Base-by-base conservation (phyloP, 92 coral and sea anemone genomes). In the Umimayanthus chanpuru region DNA sequence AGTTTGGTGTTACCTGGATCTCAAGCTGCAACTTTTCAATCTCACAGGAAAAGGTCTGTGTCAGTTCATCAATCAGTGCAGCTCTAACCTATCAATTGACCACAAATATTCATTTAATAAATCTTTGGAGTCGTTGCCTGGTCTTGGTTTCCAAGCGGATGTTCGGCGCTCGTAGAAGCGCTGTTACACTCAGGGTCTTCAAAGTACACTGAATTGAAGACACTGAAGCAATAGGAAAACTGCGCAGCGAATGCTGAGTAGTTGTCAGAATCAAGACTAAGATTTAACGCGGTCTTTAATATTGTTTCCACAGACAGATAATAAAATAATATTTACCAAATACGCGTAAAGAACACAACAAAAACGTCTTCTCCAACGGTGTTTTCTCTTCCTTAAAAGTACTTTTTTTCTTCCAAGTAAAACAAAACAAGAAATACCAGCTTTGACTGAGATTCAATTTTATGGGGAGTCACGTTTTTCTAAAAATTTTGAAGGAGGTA, bases 1-100 rank as follows among this genome's bases (percentile, higher is more conserved):
- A 50, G 82, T 78, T n/a, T 47, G 36, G 39, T 72, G 64, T 93
- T 89, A 93, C 96, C 94, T 89, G 94, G 79, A 93, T 89, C 81
- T 93, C 96, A 6, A 66, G 92, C 81, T 94, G 96, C 70, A 93
- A 88, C 81, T 44, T 81, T 39, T 88, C 89, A 26, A 93, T 38
- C 73, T 93, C 92, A 73, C 86, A 76, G 68, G 81, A 82, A 89
- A 81, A 92, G 87, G 28, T 85, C 76, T 92, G 88, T 77, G 86
- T 86, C 29, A 93, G 81, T 39, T 93, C 94, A 30, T 90, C 92
- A 36, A 86, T 87, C 75, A 93, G 88, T 26, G 89, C 73, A 14
- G 85, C 89, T 85, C 88, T 92, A 74, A 93, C 92, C 96, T 93
- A 53, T 49, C 81, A 91, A 91, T 49, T 66, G 61, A 61, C 64